Conservation (phyloP, 1,140 invertebrate species). For the Chironomus striatipennis region DNA sequence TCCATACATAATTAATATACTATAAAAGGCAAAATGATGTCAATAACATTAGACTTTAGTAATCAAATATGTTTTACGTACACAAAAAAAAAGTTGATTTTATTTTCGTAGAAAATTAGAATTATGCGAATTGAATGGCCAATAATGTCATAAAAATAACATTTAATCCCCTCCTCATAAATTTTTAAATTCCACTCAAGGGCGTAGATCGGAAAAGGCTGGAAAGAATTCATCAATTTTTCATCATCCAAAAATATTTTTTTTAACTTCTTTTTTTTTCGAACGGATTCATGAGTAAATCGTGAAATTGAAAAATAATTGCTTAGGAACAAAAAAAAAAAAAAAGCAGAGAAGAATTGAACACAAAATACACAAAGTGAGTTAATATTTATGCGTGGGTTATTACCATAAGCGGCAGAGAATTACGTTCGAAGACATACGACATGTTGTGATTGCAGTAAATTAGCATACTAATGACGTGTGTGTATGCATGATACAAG, state of each 20-base stretch:
- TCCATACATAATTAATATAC: slow-evolving; percentile 8
- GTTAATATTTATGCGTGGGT: not conserved
- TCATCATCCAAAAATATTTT: too few relatives aligned
- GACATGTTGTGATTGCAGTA: not conserved
- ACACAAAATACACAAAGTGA: too few relatives aligned
- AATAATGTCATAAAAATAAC: too few relatives aligned
- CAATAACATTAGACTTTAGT: not conserved
- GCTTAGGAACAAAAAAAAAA: not conserved
- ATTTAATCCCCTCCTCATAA: too few relatives aligned
- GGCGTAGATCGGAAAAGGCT: not conserved
- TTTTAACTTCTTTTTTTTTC: too few relatives aligned
- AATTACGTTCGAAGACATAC: not conserved
- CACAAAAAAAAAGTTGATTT: too few relatives aligned
- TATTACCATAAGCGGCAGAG: not conserved
- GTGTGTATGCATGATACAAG: not conserved
- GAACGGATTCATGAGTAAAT: not conserved
- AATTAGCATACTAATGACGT: slow-evolving; percentile 8
- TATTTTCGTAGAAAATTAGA: too few relatives aligned
- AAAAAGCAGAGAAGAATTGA: not conserved
- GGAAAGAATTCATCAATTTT: slow-evolving; percentile 13
- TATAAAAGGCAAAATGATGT: slow-evolving; percentile 4
- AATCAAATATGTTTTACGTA: too few relatives aligned
- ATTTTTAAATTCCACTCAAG: not conserved
- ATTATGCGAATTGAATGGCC: too few relatives aligned
- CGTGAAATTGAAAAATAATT: slow-evolving; percentile 14